A percentile compares a stretch with the other conserved stretches of the same genome.
phyloP scores from a whole-genome alignment of 1,140 invertebrate species.

The Drosophila sp. region DNA sequence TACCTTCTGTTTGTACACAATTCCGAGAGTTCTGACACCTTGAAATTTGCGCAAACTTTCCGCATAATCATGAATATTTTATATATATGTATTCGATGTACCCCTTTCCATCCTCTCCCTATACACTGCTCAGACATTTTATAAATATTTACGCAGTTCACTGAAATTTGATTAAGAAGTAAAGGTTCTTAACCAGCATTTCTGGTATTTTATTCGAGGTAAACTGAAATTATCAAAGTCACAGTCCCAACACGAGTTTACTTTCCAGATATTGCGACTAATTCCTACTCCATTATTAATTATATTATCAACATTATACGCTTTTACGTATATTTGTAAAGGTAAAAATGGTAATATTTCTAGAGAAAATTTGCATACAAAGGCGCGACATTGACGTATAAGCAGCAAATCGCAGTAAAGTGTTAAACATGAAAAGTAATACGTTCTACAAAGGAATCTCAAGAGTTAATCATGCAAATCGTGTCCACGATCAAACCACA shows the following conservation, averaged over 20 bases:
- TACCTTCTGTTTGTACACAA: constrained; percentile 52
- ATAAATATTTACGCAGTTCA: constrained; percentile 68
- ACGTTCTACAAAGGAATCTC: constrained; percentile 47
- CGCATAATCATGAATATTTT: too few species aligned
- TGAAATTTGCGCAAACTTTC: too few species aligned
- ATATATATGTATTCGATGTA: background rate
- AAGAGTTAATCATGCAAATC: constrained; percentile 72
- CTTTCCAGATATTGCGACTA: background rate
- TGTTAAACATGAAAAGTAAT: constrained; percentile 67
- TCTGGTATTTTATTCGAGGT: background rate
- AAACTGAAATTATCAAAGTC: background rate
- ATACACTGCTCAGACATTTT: background rate
- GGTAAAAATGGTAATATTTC: constrained; percentile 21
- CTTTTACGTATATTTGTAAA: too few species aligned
- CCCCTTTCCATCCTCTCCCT: too few species aligned
- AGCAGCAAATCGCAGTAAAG: constrained; percentile 39
- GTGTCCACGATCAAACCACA: constrained; percentile 43
- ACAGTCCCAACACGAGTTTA: background rate
- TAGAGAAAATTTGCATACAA: constrained; percentile 63
- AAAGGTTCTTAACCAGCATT: background rate
- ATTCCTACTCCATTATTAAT: constrained; percentile 16
- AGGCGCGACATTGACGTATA: constrained; percentile 44
- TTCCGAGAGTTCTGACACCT: constrained; percentile 8
- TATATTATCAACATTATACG: too few species aligned
- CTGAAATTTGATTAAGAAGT: constrained; percentile 38